Evolutionary conservation across 1,140 invertebrate species (phyloP).

Genomic region (Drosophila lacteicornis): DNA sequence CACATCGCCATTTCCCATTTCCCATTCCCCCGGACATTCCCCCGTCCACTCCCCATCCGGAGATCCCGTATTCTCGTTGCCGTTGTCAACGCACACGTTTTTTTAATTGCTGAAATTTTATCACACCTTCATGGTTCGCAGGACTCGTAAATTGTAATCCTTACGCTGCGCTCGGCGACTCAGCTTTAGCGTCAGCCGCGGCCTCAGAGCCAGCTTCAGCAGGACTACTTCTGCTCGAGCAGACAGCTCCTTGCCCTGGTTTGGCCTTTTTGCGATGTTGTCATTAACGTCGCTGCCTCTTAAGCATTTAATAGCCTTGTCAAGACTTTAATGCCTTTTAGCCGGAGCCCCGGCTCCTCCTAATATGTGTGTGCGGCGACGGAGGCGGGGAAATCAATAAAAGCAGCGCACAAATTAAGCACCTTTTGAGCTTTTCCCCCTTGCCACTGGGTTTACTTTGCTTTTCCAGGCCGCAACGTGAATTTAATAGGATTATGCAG

Average conservation of each 20-base stretch:
- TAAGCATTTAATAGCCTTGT: constrained; percentile 84
- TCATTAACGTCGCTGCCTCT: constrained; percentile 83
- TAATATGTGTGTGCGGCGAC: constrained; percentile 41
- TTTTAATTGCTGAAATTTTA: constrained; percentile 84
- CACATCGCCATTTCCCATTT: background rate
- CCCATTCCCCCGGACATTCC: background rate
- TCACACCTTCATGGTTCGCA: constrained; percentile 83
- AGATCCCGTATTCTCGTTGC: constrained; percentile 42
- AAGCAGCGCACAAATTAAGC: constrained; percentile 80
- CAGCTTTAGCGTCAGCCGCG: constrained; percentile 36
- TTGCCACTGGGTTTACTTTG: constrained; percentile 39
- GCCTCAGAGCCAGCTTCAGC: background rate
- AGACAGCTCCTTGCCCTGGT: constrained; percentile 44
- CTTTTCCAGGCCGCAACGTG: constrained; percentile 66
- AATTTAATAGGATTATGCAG: constrained; percentile 84
- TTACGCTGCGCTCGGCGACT: constrained; percentile 52
- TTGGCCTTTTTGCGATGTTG: constrained; percentile 68
- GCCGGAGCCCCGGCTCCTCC: constrained; percentile 53
- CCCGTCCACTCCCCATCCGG: constrained; percentile 12
- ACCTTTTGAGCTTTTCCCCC: constrained; percentile 61
- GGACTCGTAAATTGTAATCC: constrained; percentile 84
- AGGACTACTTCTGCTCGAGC: constrained; percentile 40
- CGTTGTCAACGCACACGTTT: constrained; percentile 83
- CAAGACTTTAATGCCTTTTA: constrained; percentile 84
- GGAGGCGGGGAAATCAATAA: constrained; percentile 70